Base-by-base conservation (phyloP, 2,888 invertebrate species). In the Nymphalis urticae region DNA sequence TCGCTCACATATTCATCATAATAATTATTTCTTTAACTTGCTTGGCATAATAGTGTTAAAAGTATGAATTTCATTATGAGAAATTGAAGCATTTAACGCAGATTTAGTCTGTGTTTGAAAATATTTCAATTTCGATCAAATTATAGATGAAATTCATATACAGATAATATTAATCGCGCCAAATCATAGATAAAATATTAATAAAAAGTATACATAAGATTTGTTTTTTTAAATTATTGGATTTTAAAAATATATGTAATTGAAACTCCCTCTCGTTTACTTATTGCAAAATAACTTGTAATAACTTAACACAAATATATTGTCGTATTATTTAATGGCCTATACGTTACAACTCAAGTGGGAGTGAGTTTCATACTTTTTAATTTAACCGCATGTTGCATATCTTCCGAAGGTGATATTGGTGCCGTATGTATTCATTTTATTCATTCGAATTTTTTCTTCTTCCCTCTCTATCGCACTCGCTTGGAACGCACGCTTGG, bases 401-500 rank as follows among this genome's bases (percentile, higher is more conserved):
- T 78, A 73, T 62, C 71, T 77, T 78, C 73, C 72, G 72, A 72
- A 67, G 63, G 62, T 69, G 64, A 67, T 54, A 67, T 65, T 70
- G 70, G 62, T 72, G 68, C 73, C 73, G 71, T 68, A 75, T 75
- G 75, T 72, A 75, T 71, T 75, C 74, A 75, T 85, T 88, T 89
- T 91, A 91, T 89, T 92, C 90, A 92, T 88, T 88, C 85, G 79
- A 82, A 79, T 79, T 87, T 89, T 89, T 90, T 88, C 85, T 87
- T 87, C 85, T 87, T 86, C 86, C 82, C 86, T 88, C 85, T 90
- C 91, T 92, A 88, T 91, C 90, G 91, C 92, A 92, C 92, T 92
- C 89, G 92, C 92, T 92, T 92, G 92, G 92, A 91, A 81, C 90
- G 92, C 92, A 92, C 92, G 92, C 92, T 92, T 91, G 90, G 92